These are phyloP conservation scores for Lithobates sylvaticus DNA, from an alignment of 2,797 vertebrate genomes.

Conservation along the genomic window DNA sequence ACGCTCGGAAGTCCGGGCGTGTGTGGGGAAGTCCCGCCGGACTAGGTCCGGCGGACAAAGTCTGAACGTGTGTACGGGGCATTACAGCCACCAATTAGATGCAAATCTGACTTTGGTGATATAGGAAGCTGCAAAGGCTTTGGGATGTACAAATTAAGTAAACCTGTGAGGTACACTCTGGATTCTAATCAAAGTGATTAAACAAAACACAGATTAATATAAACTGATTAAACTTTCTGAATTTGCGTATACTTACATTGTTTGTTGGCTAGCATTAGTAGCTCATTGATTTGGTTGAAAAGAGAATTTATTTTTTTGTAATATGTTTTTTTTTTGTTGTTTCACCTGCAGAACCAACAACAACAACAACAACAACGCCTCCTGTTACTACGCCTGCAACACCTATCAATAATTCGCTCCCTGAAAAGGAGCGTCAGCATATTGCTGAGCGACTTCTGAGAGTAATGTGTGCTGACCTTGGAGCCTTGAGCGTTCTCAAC, in stretches of 20 bases:
- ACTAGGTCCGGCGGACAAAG: too few relatives aligned
- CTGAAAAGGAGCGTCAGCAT: constrained; percentile 97
- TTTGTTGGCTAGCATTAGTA: not conserved
- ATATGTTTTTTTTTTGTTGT: not conserved
- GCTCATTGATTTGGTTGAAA: not conserved
- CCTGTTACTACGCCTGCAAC: constrained; percentile 70
- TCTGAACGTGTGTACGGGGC: too few relatives aligned
- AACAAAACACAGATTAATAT: too few relatives aligned
- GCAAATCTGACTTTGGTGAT: not conserved
- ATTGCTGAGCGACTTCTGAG: constrained; percentile 93
- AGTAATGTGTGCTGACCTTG: constrained; percentile 95
- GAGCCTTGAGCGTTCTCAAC: constrained; percentile 89
- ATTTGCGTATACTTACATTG: not conserved
- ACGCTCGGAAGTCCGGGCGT: too few relatives aligned
- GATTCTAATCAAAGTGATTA: too few relatives aligned
- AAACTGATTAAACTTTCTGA: not conserved
- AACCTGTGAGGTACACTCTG: too few relatives aligned
- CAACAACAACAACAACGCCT: not conserved
- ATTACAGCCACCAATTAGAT: not conserved
- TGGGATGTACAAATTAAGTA: too few relatives aligned
- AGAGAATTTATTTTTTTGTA: not conserved
- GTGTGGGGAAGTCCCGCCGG: too few relatives aligned
- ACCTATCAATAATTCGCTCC: constrained; percentile 82
- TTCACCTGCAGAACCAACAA: not conserved
- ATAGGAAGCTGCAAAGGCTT: too few relatives aligned